Conservation (phyloP, 1,140 invertebrate genomes). For the Psilanteris sp. region DNA sequence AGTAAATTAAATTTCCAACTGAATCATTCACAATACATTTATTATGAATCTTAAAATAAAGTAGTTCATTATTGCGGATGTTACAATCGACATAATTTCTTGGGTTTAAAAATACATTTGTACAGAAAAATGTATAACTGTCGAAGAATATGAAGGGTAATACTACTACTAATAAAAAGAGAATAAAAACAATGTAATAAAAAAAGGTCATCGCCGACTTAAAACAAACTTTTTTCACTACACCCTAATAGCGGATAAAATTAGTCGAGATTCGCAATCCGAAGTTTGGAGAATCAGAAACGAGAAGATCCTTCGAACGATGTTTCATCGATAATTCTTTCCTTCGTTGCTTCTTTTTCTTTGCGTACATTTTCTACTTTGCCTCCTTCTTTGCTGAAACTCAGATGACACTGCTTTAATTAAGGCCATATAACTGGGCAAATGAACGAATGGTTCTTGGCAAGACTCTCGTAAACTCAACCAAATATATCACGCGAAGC, state of each 20-base stretch:
- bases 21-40: too few relatives aligned
- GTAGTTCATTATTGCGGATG: slow-evolving; percentile 20
- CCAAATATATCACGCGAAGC: slow-evolving; percentile 65
- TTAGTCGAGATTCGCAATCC: slow-evolving; percentile 62
- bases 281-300: slow-evolving; percentile 56
- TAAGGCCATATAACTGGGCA: slow-evolving; percentile 66
- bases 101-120: slow-evolving; percentile 35
- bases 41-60: slow-evolving; percentile 25
- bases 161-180: slow-evolving; percentile 27
- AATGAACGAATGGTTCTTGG: slow-evolving; percentile 62
- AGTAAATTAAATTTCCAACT: too few relatives aligned
- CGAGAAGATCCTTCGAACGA: slow-evolving; percentile 36
- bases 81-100: slow-evolving; percentile 36
- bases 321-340: slow-evolving; percentile 63
- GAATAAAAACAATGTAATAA: slow-evolving; percentile 32
- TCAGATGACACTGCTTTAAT: slow-evolving; percentile 70
- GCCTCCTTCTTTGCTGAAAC: slow-evolving; percentile 44
- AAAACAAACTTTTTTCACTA: slow-evolving; percentile 43
- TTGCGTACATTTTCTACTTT: background rate
- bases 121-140: slow-evolving; percentile 29
- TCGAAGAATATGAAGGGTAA: slow-evolving; percentile 52
- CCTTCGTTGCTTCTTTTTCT: slow-evolving; percentile 30
- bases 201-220: slow-evolving; percentile 29
- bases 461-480: slow-evolving; percentile 64
- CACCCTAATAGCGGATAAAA: slow-evolving; percentile 57